These are phyloP conservation scores for Ectobius pallidus DNA, from an alignment of 2,888 invertebrate genomes.

Conservation along the genomic window DNA sequence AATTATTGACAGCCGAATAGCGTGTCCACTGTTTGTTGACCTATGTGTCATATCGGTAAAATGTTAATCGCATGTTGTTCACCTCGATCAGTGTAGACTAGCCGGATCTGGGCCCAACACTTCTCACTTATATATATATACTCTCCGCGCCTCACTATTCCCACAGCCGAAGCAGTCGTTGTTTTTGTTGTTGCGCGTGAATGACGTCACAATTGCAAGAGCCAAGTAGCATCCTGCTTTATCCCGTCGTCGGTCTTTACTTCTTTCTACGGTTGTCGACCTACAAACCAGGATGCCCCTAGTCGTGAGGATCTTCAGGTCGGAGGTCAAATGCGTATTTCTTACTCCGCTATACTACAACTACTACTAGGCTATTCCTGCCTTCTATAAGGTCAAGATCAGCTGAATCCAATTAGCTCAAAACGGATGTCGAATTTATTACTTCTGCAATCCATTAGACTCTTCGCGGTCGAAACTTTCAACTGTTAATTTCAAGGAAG, in stretches of 20 bases:
- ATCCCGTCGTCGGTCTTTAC: slow-evolving; percentile 5
- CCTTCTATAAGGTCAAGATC: not conserved
- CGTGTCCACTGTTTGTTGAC: no score
- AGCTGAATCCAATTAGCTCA: not conserved
- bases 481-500: no score
- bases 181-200: slow-evolving; percentile 6
- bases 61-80: slow-evolving; percentile 31
- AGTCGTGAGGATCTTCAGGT: not conserved
- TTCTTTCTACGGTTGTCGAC: slow-evolving; percentile 12
- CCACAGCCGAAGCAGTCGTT: not conserved
- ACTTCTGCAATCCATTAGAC: not conserved
- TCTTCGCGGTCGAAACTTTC: not conserved
- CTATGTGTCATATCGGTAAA: no score
- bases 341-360: not conserved
- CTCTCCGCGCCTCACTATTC: not conserved
- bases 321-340: not conserved
- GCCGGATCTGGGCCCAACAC: slow-evolving; percentile 28
- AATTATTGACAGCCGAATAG: no score
- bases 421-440: not conserved
- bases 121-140: slow-evolving; percentile 30
- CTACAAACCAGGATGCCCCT: slow-evolving; percentile 2
- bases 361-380: no score
- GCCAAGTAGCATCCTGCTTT: slow-evolving; percentile 12
- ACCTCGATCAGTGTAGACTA: slow-evolving; percentile 28
- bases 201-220: slow-evolving; percentile 11